phyloP scores from a whole-genome alignment of 2,113 vertebrate genomes.

The Pollachius pollachius region DNA sequence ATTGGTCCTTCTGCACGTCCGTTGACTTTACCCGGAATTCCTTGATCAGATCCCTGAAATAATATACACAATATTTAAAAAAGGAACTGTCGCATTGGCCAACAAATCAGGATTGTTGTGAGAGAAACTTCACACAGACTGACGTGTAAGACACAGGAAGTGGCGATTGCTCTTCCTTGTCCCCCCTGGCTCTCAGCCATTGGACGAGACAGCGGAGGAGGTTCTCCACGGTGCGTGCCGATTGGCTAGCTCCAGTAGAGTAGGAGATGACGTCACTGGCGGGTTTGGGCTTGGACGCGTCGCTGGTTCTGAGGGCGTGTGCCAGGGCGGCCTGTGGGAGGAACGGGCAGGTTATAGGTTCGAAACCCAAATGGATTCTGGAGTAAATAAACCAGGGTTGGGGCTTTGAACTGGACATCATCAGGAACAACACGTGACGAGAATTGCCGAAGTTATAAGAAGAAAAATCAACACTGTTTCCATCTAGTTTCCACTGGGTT shows the following conservation, averaged over 20 bases:
- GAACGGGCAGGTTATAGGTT: neutral
- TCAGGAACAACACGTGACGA: too few species aligned
- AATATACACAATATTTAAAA: neutral
- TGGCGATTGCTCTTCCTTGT: conserved; percentile 35
- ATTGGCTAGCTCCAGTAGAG: conserved; percentile 78
- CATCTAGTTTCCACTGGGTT: too few species aligned
- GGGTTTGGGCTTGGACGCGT: conserved; percentile 32
- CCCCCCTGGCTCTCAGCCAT: conserved; percentile 61
- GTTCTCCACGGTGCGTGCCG: conserved; percentile 70
- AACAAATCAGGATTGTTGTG: neutral
- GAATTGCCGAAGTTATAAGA: too few species aligned
- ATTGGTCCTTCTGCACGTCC: conserved; percentile 36
- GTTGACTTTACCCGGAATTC: conserved; percentile 69
- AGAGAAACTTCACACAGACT: neutral
- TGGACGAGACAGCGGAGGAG: conserved; percentile 74
- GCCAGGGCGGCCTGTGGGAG: conserved; percentile 70
- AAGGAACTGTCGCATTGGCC: neutral
- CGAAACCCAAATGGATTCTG: neutral
- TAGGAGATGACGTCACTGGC: conserved; percentile 76
- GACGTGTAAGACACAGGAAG: conserved; percentile 75
- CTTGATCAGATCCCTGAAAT: conserved; percentile 74
- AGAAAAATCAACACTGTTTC: too few species aligned
- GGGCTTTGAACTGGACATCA: too few species aligned
- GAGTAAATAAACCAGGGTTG: too few species aligned
- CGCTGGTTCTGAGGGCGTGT: conserved; percentile 55